These are phyloP conservation scores for Kryptolebias marmoratus DNA, from an alignment of 2,113 vertebrate genomes.

Conservation along the genomic window DNA sequence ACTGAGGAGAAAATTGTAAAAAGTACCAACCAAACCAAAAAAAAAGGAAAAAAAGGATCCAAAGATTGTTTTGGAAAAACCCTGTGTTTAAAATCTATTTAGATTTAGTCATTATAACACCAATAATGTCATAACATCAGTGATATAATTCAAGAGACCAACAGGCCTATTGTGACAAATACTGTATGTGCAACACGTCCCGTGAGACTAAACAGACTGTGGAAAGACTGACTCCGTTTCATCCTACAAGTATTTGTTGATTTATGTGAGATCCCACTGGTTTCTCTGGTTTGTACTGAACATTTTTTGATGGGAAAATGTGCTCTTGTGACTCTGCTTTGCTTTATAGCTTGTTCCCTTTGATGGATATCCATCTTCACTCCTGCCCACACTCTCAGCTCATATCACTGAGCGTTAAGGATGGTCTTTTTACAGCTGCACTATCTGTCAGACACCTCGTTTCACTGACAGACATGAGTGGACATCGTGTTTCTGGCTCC, in stretches of 20 bases:
- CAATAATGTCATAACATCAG: neutral
- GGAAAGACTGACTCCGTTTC: conserved; percentile 17
- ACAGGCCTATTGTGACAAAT: neutral
- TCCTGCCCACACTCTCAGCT: neutral
- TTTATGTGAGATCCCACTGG: conserved; percentile 20
- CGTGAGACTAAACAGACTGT: neutral
- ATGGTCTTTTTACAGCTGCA: conserved; percentile 46
- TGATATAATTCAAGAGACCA: neutral
- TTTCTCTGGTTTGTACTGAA: neutral
- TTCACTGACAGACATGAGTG: conserved; percentile 60
- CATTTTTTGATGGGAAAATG: neutral
- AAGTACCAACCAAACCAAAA: too few relatives aligned
- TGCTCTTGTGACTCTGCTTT: neutral
- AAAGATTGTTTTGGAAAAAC: too few relatives aligned
- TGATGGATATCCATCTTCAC: neutral
- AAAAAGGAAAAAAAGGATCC: too few relatives aligned
- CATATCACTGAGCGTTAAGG: conserved; percentile 28
- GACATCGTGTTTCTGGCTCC: conserved; percentile 43
- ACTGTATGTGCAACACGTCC: neutral
- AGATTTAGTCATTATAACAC: neutral
- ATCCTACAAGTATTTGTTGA: neutral
- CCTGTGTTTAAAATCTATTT: neutral
- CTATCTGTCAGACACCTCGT: conserved; percentile 60
- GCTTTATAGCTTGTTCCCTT: neutral
- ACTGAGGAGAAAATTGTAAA: too few relatives aligned